Conservation (phyloP, 1,140 invertebrate genomes). For the Calephelis nemesis region DNA sequence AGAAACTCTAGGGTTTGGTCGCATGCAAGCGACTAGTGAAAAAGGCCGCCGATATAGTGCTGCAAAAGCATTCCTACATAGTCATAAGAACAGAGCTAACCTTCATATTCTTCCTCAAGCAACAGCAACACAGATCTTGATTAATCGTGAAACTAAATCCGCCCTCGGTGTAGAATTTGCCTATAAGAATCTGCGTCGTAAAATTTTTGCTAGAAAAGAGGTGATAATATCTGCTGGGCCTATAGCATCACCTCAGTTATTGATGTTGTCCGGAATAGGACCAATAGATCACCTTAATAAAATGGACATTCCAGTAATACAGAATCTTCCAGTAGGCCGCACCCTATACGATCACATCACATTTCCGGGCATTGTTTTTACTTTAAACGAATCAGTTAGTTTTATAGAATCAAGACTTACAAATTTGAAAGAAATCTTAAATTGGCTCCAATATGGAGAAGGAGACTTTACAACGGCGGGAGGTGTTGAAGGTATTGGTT, state of each 20-base stretch:
- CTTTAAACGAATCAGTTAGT: constrained; percentile 75
- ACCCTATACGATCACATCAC: constrained; percentile 82
- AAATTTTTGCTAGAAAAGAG: constrained; percentile 77
- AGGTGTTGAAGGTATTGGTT: constrained; percentile 83
- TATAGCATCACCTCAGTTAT: constrained; percentile 81
- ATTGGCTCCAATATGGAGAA: constrained; percentile 74
- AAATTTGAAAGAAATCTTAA: constrained; percentile 31
- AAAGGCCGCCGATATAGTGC: constrained; percentile 77
- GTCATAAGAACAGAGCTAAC: constrained; percentile 82
- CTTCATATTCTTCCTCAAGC: constrained; percentile 81
- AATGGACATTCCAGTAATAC: constrained; percentile 72
- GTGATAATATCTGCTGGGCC: constrained; percentile 82
- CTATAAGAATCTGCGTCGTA: constrained; percentile 56
- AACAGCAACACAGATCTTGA: constrained; percentile 82
- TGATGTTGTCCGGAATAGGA: constrained; percentile 85
- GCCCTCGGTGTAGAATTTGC: constrained; percentile 84
- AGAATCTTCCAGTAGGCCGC: constrained; percentile 81
- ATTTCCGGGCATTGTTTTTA: constrained; percentile 83
- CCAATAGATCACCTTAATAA: constrained; percentile 79
- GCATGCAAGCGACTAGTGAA: constrained; percentile 82
- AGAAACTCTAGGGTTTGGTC: constrained; percentile 78
- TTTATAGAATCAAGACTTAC: constrained; percentile 50
- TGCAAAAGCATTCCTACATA: constrained; percentile 81
- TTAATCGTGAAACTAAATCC: constrained; percentile 80
- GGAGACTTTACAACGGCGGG: constrained; percentile 69